phyloP scores from a whole-genome alignment of 2,888 invertebrate species.

The Coleophora deauratella region DNA sequence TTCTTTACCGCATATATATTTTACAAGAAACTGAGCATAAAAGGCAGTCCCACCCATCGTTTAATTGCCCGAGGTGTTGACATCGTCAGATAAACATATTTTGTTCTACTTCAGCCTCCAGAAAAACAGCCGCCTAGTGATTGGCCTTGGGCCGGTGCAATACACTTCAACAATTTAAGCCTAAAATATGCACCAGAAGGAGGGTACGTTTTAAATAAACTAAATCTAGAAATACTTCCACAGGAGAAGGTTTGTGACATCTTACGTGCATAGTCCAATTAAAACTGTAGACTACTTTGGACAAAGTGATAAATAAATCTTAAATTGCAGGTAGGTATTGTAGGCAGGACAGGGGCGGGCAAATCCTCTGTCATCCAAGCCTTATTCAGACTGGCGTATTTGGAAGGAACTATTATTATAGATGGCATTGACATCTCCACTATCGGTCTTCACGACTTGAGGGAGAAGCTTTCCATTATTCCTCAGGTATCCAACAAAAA shows the following conservation, averaged over 20 bases:
- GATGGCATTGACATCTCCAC: slow-evolving; percentile 77
- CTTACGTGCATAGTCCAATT: neutral
- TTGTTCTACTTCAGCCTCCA: slow-evolving; percentile 25
- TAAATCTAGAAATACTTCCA: slow-evolving; percentile 60
- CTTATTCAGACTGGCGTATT: slow-evolving; percentile 77
- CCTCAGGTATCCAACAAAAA: slow-evolving; percentile 53
- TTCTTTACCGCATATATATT: too few relatives aligned
- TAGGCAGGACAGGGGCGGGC: slow-evolving; percentile 79
- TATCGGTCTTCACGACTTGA: slow-evolving; percentile 75
- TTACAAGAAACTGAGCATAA: too few relatives aligned
- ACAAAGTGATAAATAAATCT: too few relatives aligned
- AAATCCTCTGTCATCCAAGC: slow-evolving; percentile 81
- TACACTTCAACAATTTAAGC: slow-evolving; percentile 65
- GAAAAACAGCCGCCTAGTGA: slow-evolving; percentile 45
- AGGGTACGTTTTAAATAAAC: slow-evolving; percentile 67
- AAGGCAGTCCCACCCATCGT: too few relatives aligned
- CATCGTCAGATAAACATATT: too few relatives aligned
- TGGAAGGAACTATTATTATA: slow-evolving; percentile 79
- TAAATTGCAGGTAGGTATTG: slow-evolving; percentile 73
- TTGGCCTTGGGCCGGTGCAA: slow-evolving; percentile 71
- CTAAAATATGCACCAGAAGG: slow-evolving; percentile 68
- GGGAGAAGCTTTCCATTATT: slow-evolving; percentile 77
- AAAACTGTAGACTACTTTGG: too few relatives aligned
- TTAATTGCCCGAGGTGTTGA: too few relatives aligned
- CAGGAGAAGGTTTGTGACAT: slow-evolving; percentile 58